Percentiles rank a stretch among this genome's conserved stretches.
Conservation (phyloP, 2,797 vertebrate genomes). For the Podargus strigoides region DNA sequence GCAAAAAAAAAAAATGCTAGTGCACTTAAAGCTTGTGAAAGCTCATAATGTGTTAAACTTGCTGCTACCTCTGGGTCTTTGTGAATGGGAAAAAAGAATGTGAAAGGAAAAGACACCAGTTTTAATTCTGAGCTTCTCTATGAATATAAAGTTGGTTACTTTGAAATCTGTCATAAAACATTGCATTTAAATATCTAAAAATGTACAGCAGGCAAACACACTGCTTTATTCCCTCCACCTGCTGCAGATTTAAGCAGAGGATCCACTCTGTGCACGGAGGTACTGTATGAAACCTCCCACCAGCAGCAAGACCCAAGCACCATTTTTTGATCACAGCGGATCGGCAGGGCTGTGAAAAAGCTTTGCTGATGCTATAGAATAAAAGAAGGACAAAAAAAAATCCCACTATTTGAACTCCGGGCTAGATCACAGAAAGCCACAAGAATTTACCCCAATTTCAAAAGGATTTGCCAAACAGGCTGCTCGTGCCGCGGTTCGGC, state of each 20-base stretch:
- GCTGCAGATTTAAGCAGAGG: not conserved
- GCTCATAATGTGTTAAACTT: not conserved
- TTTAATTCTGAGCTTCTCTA: conserved; percentile 1
- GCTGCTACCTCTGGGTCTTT: not conserved
- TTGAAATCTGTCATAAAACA: not conserved
- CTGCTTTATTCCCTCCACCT: not conserved
- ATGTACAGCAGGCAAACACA: not conserved
- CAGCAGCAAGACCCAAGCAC: not conserved
- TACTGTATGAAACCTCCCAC: not conserved
- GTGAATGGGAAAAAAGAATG: not conserved
- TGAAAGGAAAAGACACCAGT: not conserved
- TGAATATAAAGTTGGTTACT: not conserved
- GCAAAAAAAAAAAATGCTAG: not conserved
- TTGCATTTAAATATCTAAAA: not conserved
- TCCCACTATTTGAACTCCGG: not conserved
- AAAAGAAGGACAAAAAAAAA: not conserved
- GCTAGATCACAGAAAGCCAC: not conserved
- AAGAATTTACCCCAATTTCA: not conserved
- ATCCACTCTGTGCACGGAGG: not conserved
- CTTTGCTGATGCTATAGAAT: not conserved
- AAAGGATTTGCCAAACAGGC: not conserved
- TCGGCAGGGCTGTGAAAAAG: not conserved
- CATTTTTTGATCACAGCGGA: not conserved
- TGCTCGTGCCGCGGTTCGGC: not conserved
- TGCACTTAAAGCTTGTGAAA: not conserved